Evolutionary conservation across 2,113 vertebrate species (phyloP).

Genomic region (Aphyosemion australe): DNA sequence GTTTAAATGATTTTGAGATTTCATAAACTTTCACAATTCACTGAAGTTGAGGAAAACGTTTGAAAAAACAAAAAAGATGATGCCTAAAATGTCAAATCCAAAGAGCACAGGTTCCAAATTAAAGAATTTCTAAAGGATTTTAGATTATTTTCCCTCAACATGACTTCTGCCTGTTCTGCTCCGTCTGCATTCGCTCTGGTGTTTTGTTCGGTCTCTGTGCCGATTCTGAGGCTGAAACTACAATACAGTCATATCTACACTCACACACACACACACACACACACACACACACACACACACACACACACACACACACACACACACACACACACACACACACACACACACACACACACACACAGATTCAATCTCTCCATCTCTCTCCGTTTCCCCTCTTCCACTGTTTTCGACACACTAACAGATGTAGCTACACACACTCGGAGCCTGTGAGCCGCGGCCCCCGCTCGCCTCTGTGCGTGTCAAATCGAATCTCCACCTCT

Average conservation of each 20-base stretch:
- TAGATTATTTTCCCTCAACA: no score
- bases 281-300: neutral
- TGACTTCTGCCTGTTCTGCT: no score
- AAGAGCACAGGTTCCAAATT: no score
- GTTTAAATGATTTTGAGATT: no score
- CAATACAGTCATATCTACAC: no score
- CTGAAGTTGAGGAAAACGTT: constrained; percentile 11
- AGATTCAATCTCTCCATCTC: constrained; percentile 58
- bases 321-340: constrained; percentile 30
- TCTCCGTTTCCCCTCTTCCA: constrained; percentile 39
- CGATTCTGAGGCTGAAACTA: no score
- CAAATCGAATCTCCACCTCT: constrained; percentile 82
- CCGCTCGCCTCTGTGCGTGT: constrained; percentile 76
- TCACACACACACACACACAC: no score
- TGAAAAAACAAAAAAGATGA: no score
- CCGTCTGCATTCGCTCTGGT: no score
- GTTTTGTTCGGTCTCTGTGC: no score
- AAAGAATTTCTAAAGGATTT: no score
- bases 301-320: neutral
- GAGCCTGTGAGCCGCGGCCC: constrained; percentile 48
- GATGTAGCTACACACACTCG: constrained; percentile 17
- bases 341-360: constrained; percentile 21
- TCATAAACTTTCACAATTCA: constrained; percentile 5
- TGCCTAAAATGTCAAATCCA: no score
- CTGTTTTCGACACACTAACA: constrained; percentile 29